Conservation (phyloP, 2,888 invertebrate genomes). For the Autographa gamma region DNA sequence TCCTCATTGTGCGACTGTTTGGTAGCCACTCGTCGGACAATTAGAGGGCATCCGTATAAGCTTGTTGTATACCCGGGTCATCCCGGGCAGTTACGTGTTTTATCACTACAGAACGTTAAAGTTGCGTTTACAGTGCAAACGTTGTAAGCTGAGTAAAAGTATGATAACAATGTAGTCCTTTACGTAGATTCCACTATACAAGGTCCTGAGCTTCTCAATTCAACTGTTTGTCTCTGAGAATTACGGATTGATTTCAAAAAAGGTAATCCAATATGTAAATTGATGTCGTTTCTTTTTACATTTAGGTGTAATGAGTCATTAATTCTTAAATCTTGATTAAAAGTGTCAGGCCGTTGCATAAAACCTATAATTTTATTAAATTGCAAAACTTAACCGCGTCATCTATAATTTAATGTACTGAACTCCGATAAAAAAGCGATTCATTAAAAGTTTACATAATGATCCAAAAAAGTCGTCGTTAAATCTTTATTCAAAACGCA, state of each 20-base stretch:
- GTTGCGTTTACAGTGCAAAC: neutral
- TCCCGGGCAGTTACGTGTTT: conserved; percentile 12
- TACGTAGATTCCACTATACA: no score
- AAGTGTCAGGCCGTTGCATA: no score
- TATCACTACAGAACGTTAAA: conserved; percentile 16
- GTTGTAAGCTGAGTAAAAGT: neutral
- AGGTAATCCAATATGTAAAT: no score
- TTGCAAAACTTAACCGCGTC: neutral
- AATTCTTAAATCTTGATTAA: no score
- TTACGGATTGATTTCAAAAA: no score
- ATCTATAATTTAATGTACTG: neutral
- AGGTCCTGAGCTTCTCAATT: no score
- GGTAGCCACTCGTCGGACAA: conserved; percentile 24
- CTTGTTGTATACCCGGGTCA: conserved; percentile 5
- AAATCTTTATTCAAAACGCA: neutral
- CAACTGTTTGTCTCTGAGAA: no score
- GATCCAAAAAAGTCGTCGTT: neutral
- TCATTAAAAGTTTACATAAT: conserved; percentile 1
- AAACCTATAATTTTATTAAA: neutral
- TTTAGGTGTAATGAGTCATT: no score
- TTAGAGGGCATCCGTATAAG: conserved; percentile 35
- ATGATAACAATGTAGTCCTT: no score
- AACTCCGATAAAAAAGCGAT: neutral
- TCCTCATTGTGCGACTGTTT: conserved; percentile 32
- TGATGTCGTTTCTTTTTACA: no score